Conservation (phyloP, 2,888 invertebrate species). For the Antheraea assamensis region DNA sequence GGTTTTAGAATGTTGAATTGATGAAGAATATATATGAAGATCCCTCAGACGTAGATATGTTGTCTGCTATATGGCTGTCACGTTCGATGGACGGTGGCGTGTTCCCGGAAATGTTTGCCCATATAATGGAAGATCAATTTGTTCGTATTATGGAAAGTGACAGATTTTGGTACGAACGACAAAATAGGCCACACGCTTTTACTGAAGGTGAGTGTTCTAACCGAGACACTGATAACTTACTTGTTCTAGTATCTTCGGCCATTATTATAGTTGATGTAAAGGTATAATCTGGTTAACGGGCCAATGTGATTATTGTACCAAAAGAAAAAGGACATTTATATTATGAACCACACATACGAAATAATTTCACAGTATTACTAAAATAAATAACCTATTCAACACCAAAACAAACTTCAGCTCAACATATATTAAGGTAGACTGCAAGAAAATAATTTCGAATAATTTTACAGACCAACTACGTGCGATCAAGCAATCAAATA, state of each 20-base stretch:
- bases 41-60: background rate
- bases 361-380: background rate
- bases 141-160: background rate
- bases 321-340: too few relatives aligned
- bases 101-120: background rate
- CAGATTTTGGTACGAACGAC: constrained; percentile 20
- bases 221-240: too few relatives aligned
- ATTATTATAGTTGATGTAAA: too few relatives aligned
- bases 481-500: constrained; percentile 8
- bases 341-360: too few relatives aligned
- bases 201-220: constrained; percentile 13
- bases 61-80: constrained; percentile 18
- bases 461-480: constrained; percentile 13
- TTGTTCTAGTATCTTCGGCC: too few relatives aligned
- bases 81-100: background rate
- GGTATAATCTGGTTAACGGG: too few relatives aligned
- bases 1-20: constrained; percentile 9
- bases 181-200: constrained; percentile 17
- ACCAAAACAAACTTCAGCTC: too few relatives aligned
- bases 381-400: background rate
- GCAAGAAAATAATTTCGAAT: too few relatives aligned
- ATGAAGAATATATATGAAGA: constrained; percentile 12
- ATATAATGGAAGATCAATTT: constrained; percentile 6
- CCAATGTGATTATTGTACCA: too few relatives aligned
- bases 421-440: background rate